Evolutionary conservation across 2,113 vertebrate species (phyloP), one percentile per base, ranked within the genome.

Genomic region (Saimiri boliviensis): DNA sequence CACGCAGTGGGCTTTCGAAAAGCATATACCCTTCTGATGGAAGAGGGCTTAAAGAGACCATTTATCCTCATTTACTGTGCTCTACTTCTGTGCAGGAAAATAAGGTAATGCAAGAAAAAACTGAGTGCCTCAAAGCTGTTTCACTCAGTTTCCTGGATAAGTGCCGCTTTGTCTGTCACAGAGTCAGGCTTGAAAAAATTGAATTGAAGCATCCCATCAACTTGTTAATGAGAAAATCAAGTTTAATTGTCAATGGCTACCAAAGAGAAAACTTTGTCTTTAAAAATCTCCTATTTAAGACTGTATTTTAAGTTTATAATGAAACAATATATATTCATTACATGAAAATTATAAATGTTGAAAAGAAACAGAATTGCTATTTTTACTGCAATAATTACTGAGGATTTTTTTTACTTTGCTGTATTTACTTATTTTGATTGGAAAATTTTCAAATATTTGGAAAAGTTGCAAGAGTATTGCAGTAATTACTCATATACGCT

Each of bases 61-160:
- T 99, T 93, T 98, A 96, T 94, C 98, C 99, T 94, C 98, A 98
- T 86, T 97, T 99, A 91, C 98, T 99, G 82, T 99, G 98, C 97
- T 98, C 98, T 87, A 98, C 98, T 84, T 95, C 19, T 92, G 95
- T 97, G 88, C 97, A 97, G 80, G 98, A 98, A 96, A 97, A 98
- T 81, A 97, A 98, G 98, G 99, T 99, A 98, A 98, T 95, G 47
- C 49, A 45, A 40, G 47, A 92, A 87, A n/a, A 94, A 40, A 89
- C 63, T 83, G 83, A 54, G 76, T 49, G 70, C 83, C 66, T 81
- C 56, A 42, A 47, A 91, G 91, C 83, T 8, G 73, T 32, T 86
- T 74, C 42, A 21, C 49, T 97, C 23, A 0, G 8, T 40, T 68
- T 95, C 84, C 96, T 79, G 93, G 84, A 86, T 58, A 71, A 97